Percentiles rank a stretch among this genome's conserved stretches.
Conservation (phyloP, 2,888 invertebrate species). For the Heteromurus nitidus region DNA sequence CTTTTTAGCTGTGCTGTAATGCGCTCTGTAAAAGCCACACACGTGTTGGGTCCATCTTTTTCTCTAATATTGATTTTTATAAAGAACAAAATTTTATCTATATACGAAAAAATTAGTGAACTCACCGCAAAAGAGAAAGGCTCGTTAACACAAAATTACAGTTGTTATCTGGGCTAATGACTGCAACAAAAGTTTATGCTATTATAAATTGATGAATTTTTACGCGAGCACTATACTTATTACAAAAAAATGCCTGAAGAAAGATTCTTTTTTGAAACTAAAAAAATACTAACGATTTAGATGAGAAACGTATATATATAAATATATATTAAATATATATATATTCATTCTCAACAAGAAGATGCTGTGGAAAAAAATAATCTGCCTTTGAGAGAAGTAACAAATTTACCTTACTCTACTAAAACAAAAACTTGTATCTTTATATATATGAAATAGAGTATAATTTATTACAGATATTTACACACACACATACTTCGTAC, state of each 20-base stretch:
- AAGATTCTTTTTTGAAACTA: slow-evolving; percentile 36
- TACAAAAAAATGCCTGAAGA: too few relatives aligned
- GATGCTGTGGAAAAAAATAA: slow-evolving; percentile 63
- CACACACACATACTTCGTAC: slow-evolving; percentile 17
- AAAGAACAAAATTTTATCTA: slow-evolving; percentile 21
- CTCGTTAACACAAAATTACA: slow-evolving; percentile 53
- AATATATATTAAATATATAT: not conserved
- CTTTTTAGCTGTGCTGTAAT: slow-evolving; percentile 55
- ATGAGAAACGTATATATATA: not conserved
- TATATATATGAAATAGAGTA: slow-evolving; percentile 56
- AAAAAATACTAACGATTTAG: slow-evolving; percentile 18
- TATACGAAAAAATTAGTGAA: slow-evolving; percentile 31
- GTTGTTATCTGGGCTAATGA: slow-evolving; percentile 59
- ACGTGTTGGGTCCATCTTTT: slow-evolving; percentile 59
- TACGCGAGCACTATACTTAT: slow-evolving; percentile 53
- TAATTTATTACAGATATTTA: slow-evolving; percentile 59
- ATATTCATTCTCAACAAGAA: slow-evolving; percentile 57
- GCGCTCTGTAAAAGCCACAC: slow-evolving; percentile 48
- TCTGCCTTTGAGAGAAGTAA: slow-evolving; percentile 66
- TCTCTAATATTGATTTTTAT: slow-evolving; percentile 45
- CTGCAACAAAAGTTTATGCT: slow-evolving; percentile 53
- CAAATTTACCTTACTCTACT: slow-evolving; percentile 54
- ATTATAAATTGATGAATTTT: slow-evolving; percentile 43
- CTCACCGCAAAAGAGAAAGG: slow-evolving; percentile 24
- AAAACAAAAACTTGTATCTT: slow-evolving; percentile 59